phyloP scores from a whole-genome alignment of 1,140 invertebrate genomes.

The Procambarus virginalis region DNA sequence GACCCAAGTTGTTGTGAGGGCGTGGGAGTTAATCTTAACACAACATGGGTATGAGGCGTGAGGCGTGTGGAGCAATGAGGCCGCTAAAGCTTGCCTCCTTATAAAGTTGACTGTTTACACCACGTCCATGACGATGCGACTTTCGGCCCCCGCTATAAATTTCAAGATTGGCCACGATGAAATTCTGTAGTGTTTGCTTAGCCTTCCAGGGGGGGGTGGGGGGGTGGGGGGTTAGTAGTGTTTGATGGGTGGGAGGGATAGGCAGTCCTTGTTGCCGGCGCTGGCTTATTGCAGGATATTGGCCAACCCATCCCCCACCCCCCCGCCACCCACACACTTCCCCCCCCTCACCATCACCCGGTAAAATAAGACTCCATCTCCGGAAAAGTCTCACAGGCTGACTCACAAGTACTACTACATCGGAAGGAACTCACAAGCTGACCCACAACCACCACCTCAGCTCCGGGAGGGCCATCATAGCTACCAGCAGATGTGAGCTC shows the following conservation, averaged over 20 bases:
- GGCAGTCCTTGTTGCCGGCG: not conserved
- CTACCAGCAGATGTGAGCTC: too few relatives aligned
- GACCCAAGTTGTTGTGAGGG: too few relatives aligned
- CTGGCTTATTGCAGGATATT: slow-evolving; percentile 15
- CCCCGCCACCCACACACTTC: not conserved
- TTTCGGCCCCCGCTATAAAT: not conserved
- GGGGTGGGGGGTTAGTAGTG: not conserved
- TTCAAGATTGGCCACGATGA: not conserved
- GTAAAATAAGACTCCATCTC: too few relatives aligned
- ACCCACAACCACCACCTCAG: too few relatives aligned
- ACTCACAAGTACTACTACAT: too few relatives aligned
- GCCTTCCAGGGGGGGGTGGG: not conserved
- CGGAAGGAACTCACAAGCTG: too few relatives aligned
- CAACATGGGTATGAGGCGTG: too few relatives aligned
- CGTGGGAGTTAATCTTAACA: too few relatives aligned
- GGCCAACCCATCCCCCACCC: not conserved
- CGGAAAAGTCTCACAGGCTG: too few relatives aligned
- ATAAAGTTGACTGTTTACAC: not conserved
- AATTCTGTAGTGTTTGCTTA: slow-evolving; percentile 6
- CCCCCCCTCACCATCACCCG: too few relatives aligned
- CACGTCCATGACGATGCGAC: not conserved
- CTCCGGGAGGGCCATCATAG: too few relatives aligned
- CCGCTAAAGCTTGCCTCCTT: not conserved
- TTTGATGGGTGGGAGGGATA: not conserved
- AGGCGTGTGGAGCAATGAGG: not conserved